Conservation (phyloP, 2,797 vertebrate species). For the Rhodeus uyekii region DNA sequence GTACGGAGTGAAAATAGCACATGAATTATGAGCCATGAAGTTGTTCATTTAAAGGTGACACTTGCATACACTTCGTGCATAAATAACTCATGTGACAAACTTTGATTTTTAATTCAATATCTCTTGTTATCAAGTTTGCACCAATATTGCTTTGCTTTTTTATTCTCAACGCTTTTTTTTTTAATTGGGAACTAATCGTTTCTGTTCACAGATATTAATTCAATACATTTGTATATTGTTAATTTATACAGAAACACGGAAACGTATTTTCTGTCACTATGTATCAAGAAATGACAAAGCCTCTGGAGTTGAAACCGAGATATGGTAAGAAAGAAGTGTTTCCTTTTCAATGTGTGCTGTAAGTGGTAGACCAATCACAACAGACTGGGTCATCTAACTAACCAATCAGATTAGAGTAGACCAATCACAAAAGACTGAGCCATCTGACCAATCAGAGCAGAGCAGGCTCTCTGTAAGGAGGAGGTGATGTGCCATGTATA, state of each 20-base stretch:
- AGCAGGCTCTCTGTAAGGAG: no score
- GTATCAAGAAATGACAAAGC: not conserved
- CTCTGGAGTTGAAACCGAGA: not conserved
- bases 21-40: not conserved
- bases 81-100: not conserved
- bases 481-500: not conserved
- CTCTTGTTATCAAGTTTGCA: not conserved
- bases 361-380: not conserved
- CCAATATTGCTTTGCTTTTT: not conserved
- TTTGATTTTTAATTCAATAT: not conserved
- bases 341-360: not conserved
- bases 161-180: not conserved
- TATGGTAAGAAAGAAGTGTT: no score
- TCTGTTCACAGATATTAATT: not conserved
- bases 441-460: no score
- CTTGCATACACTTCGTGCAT: not conserved
- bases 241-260: not conserved
- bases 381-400: no score
- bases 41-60: constrained; percentile 23
- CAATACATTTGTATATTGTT: no score
- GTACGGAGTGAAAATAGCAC: constrained; percentile 41
- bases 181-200: not conserved
- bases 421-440: no score
- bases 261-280: not conserved
- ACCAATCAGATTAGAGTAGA: no score